Evolutionary conservation across 35 echinoderm and acorn worm species (phyloP), one percentile per base, ranked within the genome.

Genomic region (Apostichopus parvimensis): DNA sequence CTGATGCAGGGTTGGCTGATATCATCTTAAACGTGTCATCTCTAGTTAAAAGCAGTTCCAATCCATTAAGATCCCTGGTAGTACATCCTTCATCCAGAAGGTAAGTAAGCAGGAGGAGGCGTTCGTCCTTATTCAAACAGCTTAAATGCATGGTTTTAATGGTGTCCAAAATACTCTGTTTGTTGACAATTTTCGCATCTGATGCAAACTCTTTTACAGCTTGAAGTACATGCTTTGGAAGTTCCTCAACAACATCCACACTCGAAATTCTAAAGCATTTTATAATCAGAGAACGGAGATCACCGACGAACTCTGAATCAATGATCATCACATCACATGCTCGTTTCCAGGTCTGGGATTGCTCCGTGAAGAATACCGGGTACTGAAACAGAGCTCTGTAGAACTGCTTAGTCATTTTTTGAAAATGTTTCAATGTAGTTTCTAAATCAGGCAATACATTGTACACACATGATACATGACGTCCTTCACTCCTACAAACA

Each of bases 351-450:
- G 57, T 52, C 22, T 73, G 34, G 0, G 23, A 26, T 1, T 22
- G 14, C 23, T 92, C 78, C 15, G 91, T 89, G 79, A 78, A 94
- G 14, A 99, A 87, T 10, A 99, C 92, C 24, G n/a, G 18, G 53
- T 95, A 54, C 21, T 93, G 77, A 8, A 73, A 84, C 15, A 99
- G 13, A 8, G 78, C 21, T 6, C 81, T 56, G 75, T 93, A 93
- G 13, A 96, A 94, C 57, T 11, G 64, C 22, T 91, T 78, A 14
- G 94, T 60, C 54, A 94, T 87, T 66, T 8, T 65, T 76, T 88
- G 87, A 95, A 95, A 99, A 58, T 94, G 75, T 45, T 17, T 56
- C 34, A 86, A 66, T 2, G 93, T 54, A 57, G 9, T 71, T 5
- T 34, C 6, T 4, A 66, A 26, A 57, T 84, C 77, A 77, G 97